Evolutionary conservation across 2,113 vertebrate species (phyloP), one percentile per base, ranked within the genome.

Genomic region (Trochalopteron elliotii): DNA sequence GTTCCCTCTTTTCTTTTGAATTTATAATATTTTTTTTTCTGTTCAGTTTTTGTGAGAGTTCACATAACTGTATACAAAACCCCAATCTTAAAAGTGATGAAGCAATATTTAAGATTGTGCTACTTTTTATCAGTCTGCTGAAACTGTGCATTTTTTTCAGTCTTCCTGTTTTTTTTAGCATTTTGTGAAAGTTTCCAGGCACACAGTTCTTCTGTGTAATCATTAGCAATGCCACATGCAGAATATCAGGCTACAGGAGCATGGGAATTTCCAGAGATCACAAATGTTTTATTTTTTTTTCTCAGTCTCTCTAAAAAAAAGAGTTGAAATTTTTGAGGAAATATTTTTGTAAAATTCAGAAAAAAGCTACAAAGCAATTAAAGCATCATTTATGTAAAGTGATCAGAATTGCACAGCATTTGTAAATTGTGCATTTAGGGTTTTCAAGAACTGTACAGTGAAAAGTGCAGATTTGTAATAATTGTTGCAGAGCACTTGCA

Each of bases 11-110:
- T 49, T 22, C 23, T 19, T 78, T 86, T 83, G 52, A 63, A 35
- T 52, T 40, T 27, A 13, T 42, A 15, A 18, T 47, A 8, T 15
- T 59, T 70, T 88, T 87, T 90, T 47, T 70, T 57, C 20, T 63
- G 4, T 49, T 63, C 28, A 37, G 8, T 49, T 78, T 83, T 81
- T 78, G 10, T 68, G 13, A n/a, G 2, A 23, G 25, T 57, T 85
- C 14, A 6, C 4, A 4, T 20, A 86, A 55, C 35, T 30, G 3
- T 31, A 14, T 59, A 7, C 3, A 39, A 74, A 65, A 5, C 0
- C 4, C 10, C 0, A 2, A 3, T 60, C 24, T 78, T 67, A 20
- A 53, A 71, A 85, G 37, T 33, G 19, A 35, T 28, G 52, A 71
- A 60, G 16, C 30, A 25, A 13, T 76, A 53, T 20, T 89, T 87